phyloP scores from a whole-genome alignment of 1,140 invertebrate genomes.

The Lepidurus apus region DNA sequence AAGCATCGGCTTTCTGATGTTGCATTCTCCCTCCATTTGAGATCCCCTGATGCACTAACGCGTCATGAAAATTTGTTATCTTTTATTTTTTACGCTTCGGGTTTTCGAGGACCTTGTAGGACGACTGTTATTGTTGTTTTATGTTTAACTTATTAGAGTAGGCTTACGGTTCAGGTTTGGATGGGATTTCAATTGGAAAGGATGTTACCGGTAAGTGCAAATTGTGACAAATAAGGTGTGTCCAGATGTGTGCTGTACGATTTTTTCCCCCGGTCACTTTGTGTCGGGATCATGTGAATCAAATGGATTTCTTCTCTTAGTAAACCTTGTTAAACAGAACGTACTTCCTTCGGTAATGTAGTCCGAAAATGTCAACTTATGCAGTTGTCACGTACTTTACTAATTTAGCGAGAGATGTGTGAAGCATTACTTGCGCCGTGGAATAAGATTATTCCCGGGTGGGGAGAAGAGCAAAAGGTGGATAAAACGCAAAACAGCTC shows the following conservation, averaged over 20 bases:
- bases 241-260: background rate
- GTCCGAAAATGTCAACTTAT: no score
- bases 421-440: no score
- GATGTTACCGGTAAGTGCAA: slow-evolving; percentile 9
- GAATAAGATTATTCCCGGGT: no score
- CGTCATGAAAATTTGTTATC: no score
- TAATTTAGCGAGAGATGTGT: no score
- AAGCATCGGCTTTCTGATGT: background rate
- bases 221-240: background rate
- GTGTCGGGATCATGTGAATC: background rate
- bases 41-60: no score
- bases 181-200: background rate
- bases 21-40: background rate
- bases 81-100: background rate
- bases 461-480: no score
- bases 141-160: slow-evolving; percentile 10
- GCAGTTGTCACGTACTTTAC: no score
- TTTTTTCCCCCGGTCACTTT: background rate
- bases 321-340: no score
- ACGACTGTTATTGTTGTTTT: slow-evolving; percentile 7
- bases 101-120: background rate
- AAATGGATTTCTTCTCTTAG: no score
- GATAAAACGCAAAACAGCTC: no score
- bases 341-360: no score
- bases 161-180: background rate